phyloP scores from a whole-genome alignment of 1,140 invertebrate genomes.

The Orchestia grillus region DNA sequence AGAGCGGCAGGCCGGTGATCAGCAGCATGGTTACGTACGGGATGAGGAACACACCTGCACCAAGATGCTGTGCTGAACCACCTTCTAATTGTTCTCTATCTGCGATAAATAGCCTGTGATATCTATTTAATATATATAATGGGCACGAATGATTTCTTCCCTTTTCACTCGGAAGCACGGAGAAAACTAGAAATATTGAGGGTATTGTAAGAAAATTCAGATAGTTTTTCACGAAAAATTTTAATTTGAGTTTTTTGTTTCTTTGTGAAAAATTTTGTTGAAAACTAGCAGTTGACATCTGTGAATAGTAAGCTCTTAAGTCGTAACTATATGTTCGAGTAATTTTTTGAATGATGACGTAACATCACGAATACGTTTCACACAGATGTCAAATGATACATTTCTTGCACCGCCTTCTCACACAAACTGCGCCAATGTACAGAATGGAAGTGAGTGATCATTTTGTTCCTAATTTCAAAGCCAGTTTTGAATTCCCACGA shows the following conservation, averaged over 20 bases:
- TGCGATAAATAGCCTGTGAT: not conserved
- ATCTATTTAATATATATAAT: not conserved
- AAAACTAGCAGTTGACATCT: too few species aligned
- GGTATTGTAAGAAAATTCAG: too few species aligned
- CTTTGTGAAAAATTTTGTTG: too few species aligned
- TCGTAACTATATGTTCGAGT: too few species aligned
- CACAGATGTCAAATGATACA: too few species aligned
- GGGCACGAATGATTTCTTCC: not conserved
- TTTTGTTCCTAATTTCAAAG: not conserved
- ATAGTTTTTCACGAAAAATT: too few species aligned
- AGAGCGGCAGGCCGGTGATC: constrained; percentile 84
- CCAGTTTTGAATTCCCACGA: too few species aligned
- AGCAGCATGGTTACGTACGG: constrained; percentile 88
- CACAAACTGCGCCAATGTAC: not conserved
- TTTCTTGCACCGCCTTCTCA: not conserved
- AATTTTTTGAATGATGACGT: too few species aligned
- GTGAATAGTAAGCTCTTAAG: too few species aligned
- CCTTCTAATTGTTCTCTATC: not conserved
- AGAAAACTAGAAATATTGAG: not conserved
- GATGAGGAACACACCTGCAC: constrained; percentile 82
- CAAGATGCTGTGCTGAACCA: not conserved
- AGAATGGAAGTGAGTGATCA: not conserved
- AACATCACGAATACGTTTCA: too few species aligned
- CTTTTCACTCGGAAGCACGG: not conserved
- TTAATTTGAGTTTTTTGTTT: too few species aligned